Evolutionary conservation across 2,888 invertebrate genomes (phyloP).

Genomic region (Caenorhabditis sp.): DNA sequence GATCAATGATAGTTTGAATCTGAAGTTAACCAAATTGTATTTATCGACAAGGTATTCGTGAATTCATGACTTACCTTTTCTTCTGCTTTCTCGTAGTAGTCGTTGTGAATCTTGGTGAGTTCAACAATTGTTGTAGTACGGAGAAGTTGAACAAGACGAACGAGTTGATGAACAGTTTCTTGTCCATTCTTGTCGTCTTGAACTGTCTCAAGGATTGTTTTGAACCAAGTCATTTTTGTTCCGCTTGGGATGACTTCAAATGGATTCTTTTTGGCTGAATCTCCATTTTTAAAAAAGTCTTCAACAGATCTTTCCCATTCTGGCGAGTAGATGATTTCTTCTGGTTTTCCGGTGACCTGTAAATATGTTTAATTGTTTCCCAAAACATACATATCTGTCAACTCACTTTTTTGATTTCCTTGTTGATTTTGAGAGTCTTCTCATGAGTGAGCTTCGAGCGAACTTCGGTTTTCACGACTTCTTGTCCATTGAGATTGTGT

Average conservation of each 20-base stretch:
- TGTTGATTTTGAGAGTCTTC: slow-evolving; percentile 36
- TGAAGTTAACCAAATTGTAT: too few relatives aligned
- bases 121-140: slow-evolving; percentile 52
- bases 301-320: slow-evolving; percentile 50
- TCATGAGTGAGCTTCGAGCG: slow-evolving; percentile 40
- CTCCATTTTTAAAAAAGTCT: slow-evolving; percentile 56
- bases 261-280: slow-evolving; percentile 39
- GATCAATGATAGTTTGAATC: slow-evolving; percentile 50
- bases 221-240: slow-evolving; percentile 46
- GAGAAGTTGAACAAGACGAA: slow-evolving; percentile 59
- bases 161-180: slow-evolving; percentile 47
- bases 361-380: neutral
- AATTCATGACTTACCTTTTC: slow-evolving; percentile 15
- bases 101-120: slow-evolving; percentile 51
- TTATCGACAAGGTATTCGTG: too few relatives aligned
- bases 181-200: slow-evolving; percentile 41
- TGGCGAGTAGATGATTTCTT: slow-evolving; percentile 49
- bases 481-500: slow-evolving; percentile 42
- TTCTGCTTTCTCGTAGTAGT: slow-evolving; percentile 37
- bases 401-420: slow-evolving; percentile 32
- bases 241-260: slow-evolving; percentile 43
- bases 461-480: slow-evolving; percentile 44
- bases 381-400: neutral
- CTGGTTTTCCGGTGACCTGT: slow-evolving; percentile 39
- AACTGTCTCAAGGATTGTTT: slow-evolving; percentile 40